Percentiles rank a stretch among this genome's conserved stretches.
Conservation (phyloP, 2,113 vertebrate species). For the Zootoca vivipara region DNA sequence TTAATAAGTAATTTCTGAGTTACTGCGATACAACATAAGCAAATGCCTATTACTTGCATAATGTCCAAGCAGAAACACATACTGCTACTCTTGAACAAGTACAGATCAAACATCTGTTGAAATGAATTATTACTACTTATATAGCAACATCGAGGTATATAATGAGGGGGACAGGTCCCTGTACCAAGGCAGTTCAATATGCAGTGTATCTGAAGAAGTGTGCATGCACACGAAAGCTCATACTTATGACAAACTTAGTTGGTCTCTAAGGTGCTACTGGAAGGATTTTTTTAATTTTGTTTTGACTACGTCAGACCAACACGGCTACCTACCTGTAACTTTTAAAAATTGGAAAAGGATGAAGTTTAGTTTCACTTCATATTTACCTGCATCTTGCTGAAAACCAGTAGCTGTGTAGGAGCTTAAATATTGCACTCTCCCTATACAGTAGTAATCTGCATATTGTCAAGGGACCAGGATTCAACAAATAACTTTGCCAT, state of each 20-base stretch:
- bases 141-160: background rate
- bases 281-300: no score
- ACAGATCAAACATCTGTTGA: background rate
- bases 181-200: background rate
- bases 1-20: background rate
- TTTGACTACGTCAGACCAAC: no score
- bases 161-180: background rate
- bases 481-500: background rate
- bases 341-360: background rate
- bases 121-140: background rate
- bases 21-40: background rate
- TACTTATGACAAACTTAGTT: no score
- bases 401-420: background rate
- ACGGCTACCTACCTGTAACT: no score
- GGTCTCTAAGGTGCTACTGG: no score
- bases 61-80: conserved; percentile 3
- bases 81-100: background rate
- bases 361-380: background rate
- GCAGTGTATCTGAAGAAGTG: no score
- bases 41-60: conserved; percentile 12
- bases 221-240: no score
- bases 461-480: background rate
- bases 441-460: no score
- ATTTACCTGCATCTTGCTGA: background rate
- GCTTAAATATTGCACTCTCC: background rate